A percentile compares a stretch with the other conserved stretches of the same genome.
These are phyloP conservation scores for Sclerodermus sp. DNA, from an alignment of 2,888 invertebrate genomes.

Conservation along the genomic window DNA sequence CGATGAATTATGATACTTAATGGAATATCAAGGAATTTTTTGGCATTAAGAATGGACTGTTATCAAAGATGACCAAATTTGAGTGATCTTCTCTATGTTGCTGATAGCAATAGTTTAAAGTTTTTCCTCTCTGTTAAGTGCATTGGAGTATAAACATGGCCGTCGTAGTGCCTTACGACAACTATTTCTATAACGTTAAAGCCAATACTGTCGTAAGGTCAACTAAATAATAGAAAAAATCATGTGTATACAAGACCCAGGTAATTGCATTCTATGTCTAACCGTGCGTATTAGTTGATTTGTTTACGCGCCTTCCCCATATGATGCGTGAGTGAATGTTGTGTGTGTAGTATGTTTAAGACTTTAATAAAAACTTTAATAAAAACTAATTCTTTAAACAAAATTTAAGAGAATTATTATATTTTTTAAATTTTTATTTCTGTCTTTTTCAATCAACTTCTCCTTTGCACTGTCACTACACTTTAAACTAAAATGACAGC, in stretches of 20 bases:
- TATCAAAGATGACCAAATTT: not conserved
- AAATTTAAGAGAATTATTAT: constrained; percentile 5
- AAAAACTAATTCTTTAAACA: not conserved
- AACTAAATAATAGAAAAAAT: constrained; percentile 33
- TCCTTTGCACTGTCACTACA: too few species aligned
- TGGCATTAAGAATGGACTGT: not conserved
- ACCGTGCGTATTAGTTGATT: not conserved
- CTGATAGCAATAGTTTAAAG: not conserved
- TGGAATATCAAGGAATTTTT: not conserved
- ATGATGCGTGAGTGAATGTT: not conserved
- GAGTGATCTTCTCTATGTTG: not conserved
- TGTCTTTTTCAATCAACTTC: too few species aligned
- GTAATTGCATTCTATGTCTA: constrained; percentile 25
- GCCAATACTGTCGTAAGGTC: constrained; percentile 25
- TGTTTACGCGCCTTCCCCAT: not conserved
- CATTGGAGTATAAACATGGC: constrained; percentile 52
- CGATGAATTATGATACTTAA: not conserved
- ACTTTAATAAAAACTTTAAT: too few species aligned
- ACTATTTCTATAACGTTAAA: constrained; percentile 40
- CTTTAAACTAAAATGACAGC: too few species aligned
- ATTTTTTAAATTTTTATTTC: too few species aligned
- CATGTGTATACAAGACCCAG: constrained; percentile 42
- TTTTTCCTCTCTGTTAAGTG: constrained; percentile 11
- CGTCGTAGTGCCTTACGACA: constrained; percentile 48
- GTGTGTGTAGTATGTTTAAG: constrained; percentile 7